A percentile compares a stretch with the other conserved stretches of the same genome.
Conservation (phyloP, 2,797 vertebrate genomes). For the Sebastes variabilis region DNA sequence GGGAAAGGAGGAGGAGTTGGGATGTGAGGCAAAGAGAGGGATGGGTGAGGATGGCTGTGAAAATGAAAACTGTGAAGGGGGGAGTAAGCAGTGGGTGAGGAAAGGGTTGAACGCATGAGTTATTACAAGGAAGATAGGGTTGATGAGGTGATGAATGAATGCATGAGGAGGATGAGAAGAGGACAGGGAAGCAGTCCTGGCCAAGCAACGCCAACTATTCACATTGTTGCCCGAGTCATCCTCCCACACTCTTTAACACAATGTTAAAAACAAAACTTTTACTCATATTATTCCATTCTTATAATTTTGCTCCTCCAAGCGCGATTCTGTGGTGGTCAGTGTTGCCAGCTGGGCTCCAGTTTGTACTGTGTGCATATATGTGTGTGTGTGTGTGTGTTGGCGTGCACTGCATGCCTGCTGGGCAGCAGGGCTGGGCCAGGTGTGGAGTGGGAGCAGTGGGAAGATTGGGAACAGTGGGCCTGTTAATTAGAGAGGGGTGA, state of each 20-base stretch:
- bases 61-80: constrained; percentile 40
- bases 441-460: constrained; percentile 83
- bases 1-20: constrained; percentile 55
- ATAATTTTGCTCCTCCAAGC: constrained; percentile 40
- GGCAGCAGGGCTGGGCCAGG: constrained; percentile 86
- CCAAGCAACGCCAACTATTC: constrained; percentile 11
- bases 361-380: constrained; percentile 31
- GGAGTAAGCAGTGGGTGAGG: constrained; percentile 27
- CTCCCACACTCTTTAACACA: constrained; percentile 14
- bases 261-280: constrained; percentile 26
- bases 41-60: constrained; percentile 47
- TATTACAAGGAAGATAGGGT: constrained; percentile 30
- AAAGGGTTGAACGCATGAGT: constrained; percentile 26
- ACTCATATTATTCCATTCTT: background rate
- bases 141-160: constrained; percentile 57
- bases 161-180: constrained; percentile 28
- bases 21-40: constrained; percentile 45
- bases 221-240: background rate
- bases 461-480: constrained; percentile 85
- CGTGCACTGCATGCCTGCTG: constrained; percentile 65
- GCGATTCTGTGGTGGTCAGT: constrained; percentile 64
- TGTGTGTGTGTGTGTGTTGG: constrained; percentile 50
- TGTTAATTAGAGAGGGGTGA: constrained; percentile 99
- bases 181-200: background rate
- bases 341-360: constrained; percentile 66